phyloP scores from a whole-genome alignment of 2,888 invertebrate genomes.

The Acanthacorydalis orientalis region DNA sequence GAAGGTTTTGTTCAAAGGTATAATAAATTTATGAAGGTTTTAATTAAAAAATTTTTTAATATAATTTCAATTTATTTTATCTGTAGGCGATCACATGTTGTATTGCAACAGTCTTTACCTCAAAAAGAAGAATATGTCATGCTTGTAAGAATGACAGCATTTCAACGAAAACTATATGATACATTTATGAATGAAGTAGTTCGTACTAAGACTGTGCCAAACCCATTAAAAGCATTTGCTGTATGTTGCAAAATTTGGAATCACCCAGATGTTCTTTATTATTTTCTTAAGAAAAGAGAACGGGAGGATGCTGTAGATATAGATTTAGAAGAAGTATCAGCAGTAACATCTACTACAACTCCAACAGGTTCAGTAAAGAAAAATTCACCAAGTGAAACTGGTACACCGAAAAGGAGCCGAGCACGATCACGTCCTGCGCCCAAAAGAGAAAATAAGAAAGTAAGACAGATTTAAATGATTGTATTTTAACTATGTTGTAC shows the following conservation, averaged over 20 bases:
- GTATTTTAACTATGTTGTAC: background rate
- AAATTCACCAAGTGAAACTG: constrained; percentile 1
- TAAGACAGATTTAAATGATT: background rate
- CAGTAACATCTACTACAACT: constrained; percentile 20
- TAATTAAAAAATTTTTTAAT: background rate
- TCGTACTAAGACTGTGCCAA: constrained; percentile 69
- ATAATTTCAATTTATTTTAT: constrained; percentile 5
- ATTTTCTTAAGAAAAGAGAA: constrained; percentile 67
- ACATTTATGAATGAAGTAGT: constrained; percentile 88
- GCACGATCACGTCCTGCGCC: constrained; percentile 10
- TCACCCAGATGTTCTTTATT: constrained; percentile 82
- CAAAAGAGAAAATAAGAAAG: constrained; percentile 13
- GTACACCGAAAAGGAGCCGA: constrained; percentile 16
- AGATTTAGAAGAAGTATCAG: constrained; percentile 63
- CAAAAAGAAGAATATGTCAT: constrained; percentile 91
- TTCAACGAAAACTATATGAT: constrained; percentile 82
- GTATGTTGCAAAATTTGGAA: constrained; percentile 99
- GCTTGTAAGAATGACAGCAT: constrained; percentile 67
- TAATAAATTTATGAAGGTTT: constrained; percentile 7
- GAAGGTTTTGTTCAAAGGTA: constrained; percentile 91
- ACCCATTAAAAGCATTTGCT: constrained; percentile 94
- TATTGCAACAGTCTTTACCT: constrained; percentile 81
- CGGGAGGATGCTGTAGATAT: constrained; percentile 64
- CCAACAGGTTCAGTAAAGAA: constrained; percentile 6
- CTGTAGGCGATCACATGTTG: constrained; percentile 72